These are phyloP conservation scores for Struthidea cinerea DNA, from an alignment of 2,113 vertebrate genomes.

Conservation along the genomic window DNA sequence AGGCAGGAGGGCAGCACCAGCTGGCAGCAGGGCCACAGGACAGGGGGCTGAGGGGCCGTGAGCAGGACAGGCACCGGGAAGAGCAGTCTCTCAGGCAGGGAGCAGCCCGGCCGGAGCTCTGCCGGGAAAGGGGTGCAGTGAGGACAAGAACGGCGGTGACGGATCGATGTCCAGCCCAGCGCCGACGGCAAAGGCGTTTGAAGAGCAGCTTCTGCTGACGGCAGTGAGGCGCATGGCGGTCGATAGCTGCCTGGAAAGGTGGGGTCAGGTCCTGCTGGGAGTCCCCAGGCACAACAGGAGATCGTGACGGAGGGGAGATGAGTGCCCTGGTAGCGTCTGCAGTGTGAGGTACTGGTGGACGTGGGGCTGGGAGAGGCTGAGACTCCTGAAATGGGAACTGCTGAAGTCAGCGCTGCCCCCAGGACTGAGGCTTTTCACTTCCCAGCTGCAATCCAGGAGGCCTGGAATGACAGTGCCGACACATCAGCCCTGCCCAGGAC, in stretches of 20 bases:
- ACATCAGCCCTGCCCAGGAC: not conserved
- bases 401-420: not conserved
- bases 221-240: not conserved
- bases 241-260: not conserved
- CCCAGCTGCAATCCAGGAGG: not conserved
- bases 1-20: not conserved
- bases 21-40: not conserved
- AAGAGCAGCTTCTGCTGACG: not conserved
- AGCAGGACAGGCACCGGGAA: rapidly evolving
- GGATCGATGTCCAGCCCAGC: not conserved
- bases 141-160: not conserved
- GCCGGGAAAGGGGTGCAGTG: not conserved
- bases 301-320: rapidly evolving
- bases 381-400: not conserved
- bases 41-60: rapidly evolving
- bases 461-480: not conserved
- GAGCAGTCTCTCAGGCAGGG: not conserved
- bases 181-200: not conserved
- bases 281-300: not conserved
- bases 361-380: not conserved
- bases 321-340: not conserved
- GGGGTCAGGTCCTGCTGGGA: not conserved
- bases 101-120: not conserved
- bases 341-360: rapidly evolving
- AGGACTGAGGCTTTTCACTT: not conserved